Evolutionary conservation across 2,113 vertebrate species (phyloP).

Genomic region (Xenopus borealis): DNA sequence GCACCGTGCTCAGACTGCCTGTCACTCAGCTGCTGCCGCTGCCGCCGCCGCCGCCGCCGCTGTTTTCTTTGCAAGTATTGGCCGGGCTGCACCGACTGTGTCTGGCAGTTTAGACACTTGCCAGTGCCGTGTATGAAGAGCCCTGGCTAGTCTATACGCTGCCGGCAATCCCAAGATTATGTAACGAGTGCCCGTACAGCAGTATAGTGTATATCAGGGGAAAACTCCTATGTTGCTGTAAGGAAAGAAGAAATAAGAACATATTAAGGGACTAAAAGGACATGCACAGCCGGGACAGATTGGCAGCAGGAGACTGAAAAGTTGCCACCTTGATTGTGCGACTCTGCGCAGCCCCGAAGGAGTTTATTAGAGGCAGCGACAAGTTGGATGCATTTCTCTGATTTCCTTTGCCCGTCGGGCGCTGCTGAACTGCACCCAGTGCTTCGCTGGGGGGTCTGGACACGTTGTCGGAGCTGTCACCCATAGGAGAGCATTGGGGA

Average conservation of each 20-base stretch:
- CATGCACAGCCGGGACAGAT: slow-evolving; percentile 41
- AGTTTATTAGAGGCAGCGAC: slow-evolving; percentile 47
- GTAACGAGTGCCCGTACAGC: not conserved
- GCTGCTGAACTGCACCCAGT: not conserved
- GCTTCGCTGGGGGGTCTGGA: slow-evolving; percentile 12
- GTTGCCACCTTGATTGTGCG: slow-evolving; percentile 23
- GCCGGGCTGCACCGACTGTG: not conserved
- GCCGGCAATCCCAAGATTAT: not conserved
- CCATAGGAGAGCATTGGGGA: too few species aligned
- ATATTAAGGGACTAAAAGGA: slow-evolving; percentile 22
- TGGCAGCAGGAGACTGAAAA: too few species aligned
- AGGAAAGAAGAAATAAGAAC: slow-evolving; percentile 35
- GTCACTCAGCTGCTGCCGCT: slow-evolving; percentile 18
- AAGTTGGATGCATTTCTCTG: slow-evolving; percentile 20
- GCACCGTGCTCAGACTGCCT: slow-evolving; percentile 31
- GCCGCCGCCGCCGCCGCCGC: slow-evolving; percentile 1
- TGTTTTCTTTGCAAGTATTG: not conserved
- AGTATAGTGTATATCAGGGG: not conserved
- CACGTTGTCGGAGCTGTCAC: slow-evolving; percentile 17
- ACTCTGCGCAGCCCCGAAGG: slow-evolving; percentile 29
- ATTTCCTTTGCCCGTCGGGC: not conserved
- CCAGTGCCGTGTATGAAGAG: slow-evolving; percentile 15
- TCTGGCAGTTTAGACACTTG: slow-evolving; percentile 16
- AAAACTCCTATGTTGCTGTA: not conserved
- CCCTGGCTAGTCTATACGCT: not conserved